Base-by-base conservation (phyloP, 2,888 invertebrate species). In the Carcina quercana region DNA sequence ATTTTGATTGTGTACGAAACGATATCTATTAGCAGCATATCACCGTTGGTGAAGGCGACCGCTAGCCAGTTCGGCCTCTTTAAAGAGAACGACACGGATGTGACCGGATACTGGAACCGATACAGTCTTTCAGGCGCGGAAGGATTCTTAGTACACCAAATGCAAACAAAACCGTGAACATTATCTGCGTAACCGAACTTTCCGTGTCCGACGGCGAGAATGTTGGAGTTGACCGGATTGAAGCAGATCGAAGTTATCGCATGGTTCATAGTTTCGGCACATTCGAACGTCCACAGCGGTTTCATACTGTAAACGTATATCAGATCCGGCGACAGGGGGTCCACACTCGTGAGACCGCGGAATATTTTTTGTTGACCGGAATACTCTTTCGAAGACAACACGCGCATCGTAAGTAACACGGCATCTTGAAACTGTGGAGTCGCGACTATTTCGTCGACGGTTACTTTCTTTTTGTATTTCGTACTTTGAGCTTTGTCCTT, bases 61-160 rank as follows among this genome's bases (percentile, higher is more conserved):
- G 91, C 93, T 12, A 95, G 58, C 50, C 92, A 82, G 61, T 92
- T 91, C 0, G 94, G 91, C 35, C 87, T 86, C 24, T 68, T 75
- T 1, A 70, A 78, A 1, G 93, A 91, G 75, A 95, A 95, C 24
- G 88, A 85, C 0, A 94, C 65, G 1, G 89, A 84, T 0, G 92
- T 90, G 0, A 93, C 86, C 0, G 92, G 87, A 27, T 86, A 74
- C 0, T 79, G 56, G 51, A 92, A 93, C 3, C 67, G 49, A 50
- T 90, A 93, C 4, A 83, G 56, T 38, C 91, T 83, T 60, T 93
- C 94, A 0, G 94, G 94, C 53, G 90, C 88, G 8, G 87, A 86
- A 0, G 93, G 93, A 64, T 94, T 94, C 67, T 95, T 91, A 1
- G 90, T 89, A 51, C 89, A 92, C 95, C 95, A 95, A 35, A 94